phyloP scores from a whole-genome alignment of 2,888 invertebrate species.

The Drosophila tanythrix region DNA sequence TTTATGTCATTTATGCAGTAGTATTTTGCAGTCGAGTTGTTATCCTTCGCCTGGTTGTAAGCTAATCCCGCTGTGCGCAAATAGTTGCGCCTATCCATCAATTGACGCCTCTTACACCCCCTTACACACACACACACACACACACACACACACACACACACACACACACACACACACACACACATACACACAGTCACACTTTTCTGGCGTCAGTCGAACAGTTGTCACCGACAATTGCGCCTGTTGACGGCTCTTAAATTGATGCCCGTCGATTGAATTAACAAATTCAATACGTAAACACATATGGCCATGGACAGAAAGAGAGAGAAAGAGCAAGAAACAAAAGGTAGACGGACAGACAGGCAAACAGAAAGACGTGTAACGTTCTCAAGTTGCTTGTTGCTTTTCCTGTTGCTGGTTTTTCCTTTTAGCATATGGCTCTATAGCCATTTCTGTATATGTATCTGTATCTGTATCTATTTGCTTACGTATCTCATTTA shows the following conservation, averaged over 20 bases:
- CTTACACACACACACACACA: not conserved
- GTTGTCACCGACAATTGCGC: conserved; percentile 67
- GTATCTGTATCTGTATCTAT: conserved; percentile 25
- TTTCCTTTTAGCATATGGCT: conserved; percentile 57
- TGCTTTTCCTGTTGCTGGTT: conserved; percentile 57
- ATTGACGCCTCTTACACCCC: not conserved
- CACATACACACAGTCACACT: not conserved
- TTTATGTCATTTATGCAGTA: conserved; percentile 36
- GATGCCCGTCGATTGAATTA: conserved; percentile 76
- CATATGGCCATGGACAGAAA: conserved; percentile 53
- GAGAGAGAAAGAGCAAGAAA: not conserved
- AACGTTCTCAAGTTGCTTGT: conserved; percentile 46
- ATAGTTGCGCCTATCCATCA: conserved; percentile 55
- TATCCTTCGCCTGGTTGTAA: conserved; percentile 59
- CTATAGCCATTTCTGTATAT: conserved; percentile 13
- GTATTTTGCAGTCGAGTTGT: conserved; percentile 33
- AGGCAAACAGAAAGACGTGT: conserved; percentile 13
- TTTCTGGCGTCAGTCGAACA: conserved; percentile 23
- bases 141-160: not conserved
- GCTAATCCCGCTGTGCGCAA: conserved; percentile 70
- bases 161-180: no score
- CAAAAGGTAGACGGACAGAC: not conserved
- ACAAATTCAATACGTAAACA: conserved; percentile 76
- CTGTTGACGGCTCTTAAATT: conserved; percentile 71
- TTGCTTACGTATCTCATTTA: conserved; percentile 35